Evolutionary conservation across 2,797 vertebrate genomes (phyloP).

Genomic region (Sebastes hubbsi): DNA sequence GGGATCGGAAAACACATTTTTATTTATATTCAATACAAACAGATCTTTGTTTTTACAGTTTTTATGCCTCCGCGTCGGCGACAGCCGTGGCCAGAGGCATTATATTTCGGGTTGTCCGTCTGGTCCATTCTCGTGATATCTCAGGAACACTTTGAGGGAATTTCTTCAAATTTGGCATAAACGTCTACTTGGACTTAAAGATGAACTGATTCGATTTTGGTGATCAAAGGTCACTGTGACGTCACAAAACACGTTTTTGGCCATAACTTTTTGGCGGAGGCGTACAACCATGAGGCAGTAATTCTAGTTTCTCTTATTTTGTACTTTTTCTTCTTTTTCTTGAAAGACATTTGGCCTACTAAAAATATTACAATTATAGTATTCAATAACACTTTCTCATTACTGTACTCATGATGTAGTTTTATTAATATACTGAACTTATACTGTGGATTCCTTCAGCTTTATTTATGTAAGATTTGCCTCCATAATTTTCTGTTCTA

Average conservation of each 20-base stretch:
- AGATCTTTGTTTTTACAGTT: neutral
- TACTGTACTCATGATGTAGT: neutral
- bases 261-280: too few relatives aligned
- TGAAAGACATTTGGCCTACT: neutral
- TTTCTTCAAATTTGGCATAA: too few relatives aligned
- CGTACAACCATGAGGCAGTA: too few relatives aligned
- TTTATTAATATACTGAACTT: neutral
- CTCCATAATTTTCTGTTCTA: neutral
- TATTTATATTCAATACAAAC: neutral
- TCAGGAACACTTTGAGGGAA: too few relatives aligned
- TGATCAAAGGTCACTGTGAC: too few relatives aligned
- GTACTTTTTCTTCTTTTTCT: neutral
- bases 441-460: neutral
- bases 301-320: neutral
- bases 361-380: neutral
- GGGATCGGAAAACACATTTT: neutral
- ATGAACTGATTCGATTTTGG: too few relatives aligned
- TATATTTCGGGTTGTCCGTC: too few relatives aligned
- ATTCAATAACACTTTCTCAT: neutral
- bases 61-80: too few relatives aligned
- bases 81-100: too few relatives aligned
- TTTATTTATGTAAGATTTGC: neutral
- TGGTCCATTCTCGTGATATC: too few relatives aligned
- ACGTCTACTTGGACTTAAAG: too few relatives aligned
- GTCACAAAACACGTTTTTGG: too few relatives aligned